Percentiles rank a stretch among this genome's conserved stretches.
phyloP scores from a whole-genome alignment of 2,797 vertebrate genomes.

The Thamnophis elegans region DNA sequence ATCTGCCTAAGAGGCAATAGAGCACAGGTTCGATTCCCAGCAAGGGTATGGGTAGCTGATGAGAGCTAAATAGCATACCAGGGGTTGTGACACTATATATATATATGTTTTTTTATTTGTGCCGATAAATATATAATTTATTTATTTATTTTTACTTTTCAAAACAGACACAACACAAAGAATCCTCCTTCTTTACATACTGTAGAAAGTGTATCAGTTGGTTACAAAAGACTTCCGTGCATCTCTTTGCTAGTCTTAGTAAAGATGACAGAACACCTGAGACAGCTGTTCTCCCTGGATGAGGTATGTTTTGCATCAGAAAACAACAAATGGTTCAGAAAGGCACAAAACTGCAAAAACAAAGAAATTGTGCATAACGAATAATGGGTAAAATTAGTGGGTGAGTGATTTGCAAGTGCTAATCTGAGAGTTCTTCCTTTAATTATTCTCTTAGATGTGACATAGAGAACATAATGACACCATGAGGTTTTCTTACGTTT shows the following conservation, averaged over 20 bases:
- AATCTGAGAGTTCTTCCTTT: neutral
- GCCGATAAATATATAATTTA: too few relatives aligned
- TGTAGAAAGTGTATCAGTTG: too few relatives aligned
- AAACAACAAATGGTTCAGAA: neutral
- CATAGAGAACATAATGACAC: neutral
- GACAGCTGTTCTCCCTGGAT: neutral
- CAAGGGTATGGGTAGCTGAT: too few relatives aligned
- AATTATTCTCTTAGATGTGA: neutral
- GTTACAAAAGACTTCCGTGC: too few relatives aligned
- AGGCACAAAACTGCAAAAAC: neutral
- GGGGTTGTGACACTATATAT: too few relatives aligned
- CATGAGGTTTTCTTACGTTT: neutral
- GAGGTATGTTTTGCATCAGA: neutral
- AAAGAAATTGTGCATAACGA: neutral
- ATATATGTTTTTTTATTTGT: too few relatives aligned
- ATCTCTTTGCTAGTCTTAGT: neutral
- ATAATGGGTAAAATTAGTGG: neutral
- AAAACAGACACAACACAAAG: too few relatives aligned
- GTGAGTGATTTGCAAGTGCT: neutral
- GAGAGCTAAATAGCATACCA: too few relatives aligned
- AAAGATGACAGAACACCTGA: neutral
- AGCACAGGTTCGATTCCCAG: too few relatives aligned
- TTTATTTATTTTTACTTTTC: too few relatives aligned
- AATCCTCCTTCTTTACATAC: too few relatives aligned
- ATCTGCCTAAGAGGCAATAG: too few relatives aligned